Conservation (phyloP, 2,888 invertebrate genomes). For the Cenopis cana region DNA sequence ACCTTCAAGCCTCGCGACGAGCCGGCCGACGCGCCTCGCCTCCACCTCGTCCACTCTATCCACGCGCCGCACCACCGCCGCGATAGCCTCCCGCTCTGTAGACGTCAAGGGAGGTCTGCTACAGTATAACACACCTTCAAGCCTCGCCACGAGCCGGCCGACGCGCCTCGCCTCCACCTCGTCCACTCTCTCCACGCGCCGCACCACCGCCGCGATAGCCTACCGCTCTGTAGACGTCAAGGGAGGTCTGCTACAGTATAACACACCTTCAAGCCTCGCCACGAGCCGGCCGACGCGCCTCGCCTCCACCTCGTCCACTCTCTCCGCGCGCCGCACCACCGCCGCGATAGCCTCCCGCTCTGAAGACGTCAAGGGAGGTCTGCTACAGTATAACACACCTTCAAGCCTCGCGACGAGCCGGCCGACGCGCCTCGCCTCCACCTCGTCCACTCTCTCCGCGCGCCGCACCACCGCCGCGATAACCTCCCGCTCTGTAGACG, state of each 20-base stretch:
- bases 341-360: slow-evolving; percentile 79
- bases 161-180: slow-evolving; percentile 78
- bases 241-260: too few relatives aligned
- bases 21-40: slow-evolving; percentile 86
- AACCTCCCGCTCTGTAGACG: slow-evolving; percentile 69
- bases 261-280: slow-evolving; percentile 90
- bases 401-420: slow-evolving; percentile 95
- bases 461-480: slow-evolving; percentile 78
- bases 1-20: slow-evolving; percentile 94
- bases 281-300: slow-evolving; percentile 89
- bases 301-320: slow-evolving; percentile 77
- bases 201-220: slow-evolving; percentile 78
- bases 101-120: too few relatives aligned
- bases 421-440: slow-evolving; percentile 85
- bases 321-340: slow-evolving; percentile 78
- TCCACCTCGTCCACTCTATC: slow-evolving; percentile 79
- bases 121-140: slow-evolving; percentile 87
- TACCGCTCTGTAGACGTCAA: slow-evolving; percentile 76
- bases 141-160: slow-evolving; percentile 93
- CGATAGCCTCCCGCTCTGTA: slow-evolving; percentile 77
- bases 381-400: slow-evolving; percentile 58
- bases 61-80: slow-evolving; percentile 76
- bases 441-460: slow-evolving; percentile 78
- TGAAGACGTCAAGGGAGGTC: too few relatives aligned
- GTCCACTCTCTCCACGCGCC: slow-evolving; percentile 77